Percentiles rank a stretch among this genome's conserved stretches.
Evolutionary conservation across 2,113 vertebrate species (phyloP).

Genomic region (Tragelaphus buxtoni): DNA sequence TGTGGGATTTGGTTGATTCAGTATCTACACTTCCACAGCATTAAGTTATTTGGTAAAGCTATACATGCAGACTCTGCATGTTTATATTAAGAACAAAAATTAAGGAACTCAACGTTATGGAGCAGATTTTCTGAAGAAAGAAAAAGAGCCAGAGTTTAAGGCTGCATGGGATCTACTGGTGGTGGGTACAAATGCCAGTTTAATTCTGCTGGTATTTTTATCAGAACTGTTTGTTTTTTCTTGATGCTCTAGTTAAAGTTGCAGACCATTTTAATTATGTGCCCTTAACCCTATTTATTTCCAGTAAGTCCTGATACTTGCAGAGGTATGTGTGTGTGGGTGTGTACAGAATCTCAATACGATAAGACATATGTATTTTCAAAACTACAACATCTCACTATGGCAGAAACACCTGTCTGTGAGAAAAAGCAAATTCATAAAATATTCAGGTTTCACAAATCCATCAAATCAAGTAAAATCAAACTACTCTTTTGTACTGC

Average conservation of each 20-base stretch:
- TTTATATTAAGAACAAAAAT: conserved; percentile 4
- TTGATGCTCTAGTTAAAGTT: neutral
- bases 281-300: neutral
- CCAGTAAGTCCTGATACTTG: neutral
- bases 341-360: neutral
- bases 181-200: neutral
- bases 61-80: neutral
- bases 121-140: neutral
- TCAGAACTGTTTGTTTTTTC: neutral
- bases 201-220: neutral
- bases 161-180: neutral
- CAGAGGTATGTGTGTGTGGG: neutral
- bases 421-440: neutral
- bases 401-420: neutral
- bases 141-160: neutral
- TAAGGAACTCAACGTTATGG: neutral
- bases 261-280: neutral
- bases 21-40: neutral
- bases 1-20: neutral
- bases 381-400: neutral
- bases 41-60: neutral
- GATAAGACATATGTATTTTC: neutral
- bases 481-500: too few relatives aligned
- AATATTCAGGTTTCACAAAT: neutral
- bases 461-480: neutral